Evolutionary conservation across 2,113 vertebrate species (phyloP), one percentile per base, ranked within the genome.

Genomic region (Phasianus colchicus): DNA sequence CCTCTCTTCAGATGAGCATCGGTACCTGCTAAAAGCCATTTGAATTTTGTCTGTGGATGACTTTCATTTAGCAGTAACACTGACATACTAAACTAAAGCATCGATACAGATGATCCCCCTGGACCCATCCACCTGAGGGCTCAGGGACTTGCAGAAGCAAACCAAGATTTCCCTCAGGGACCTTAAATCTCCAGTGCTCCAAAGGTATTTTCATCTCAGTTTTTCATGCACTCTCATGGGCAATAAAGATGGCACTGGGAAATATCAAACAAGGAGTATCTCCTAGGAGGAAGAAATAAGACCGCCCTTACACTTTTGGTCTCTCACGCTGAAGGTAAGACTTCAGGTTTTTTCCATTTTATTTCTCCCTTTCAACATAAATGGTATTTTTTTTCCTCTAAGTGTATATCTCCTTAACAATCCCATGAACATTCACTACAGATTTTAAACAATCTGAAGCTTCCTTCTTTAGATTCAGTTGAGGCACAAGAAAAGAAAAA

Each of bases 1-100:
- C 55, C 18, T 88, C 22, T 8, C 27, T 48, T 38, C 34, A 4
- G 4, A 40, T 0, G 1, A 80, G 47, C 47, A 60, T 19, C 32
- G 77, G n/a, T 10, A 34, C 0, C 0, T 6, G 11, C 3, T 0
- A 55, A 67, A 93, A 76, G 40, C 15, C 47, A 8, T 3, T 40
- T 5, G 22, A 83, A 73, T 48, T 82, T 30, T 88, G 36, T 42
- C 22, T 36, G 6, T 0, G 0, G 45, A 25, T 25, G 15, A 77
- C n/a, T 77, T 92, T 34, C 36, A 38, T 18, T 54, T 45, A 4
- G 1, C 18, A 7, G 36, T 11, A 43, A 36, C 20, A 19, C 13
- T 40, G 8, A 60, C 1, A 2, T 47, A 30, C 14, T 54, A 24
- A 84, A 38, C 25, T 47, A 42, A 54, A 78, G 78, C 1, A 75